Evolutionary conservation across 2,888 invertebrate species (phyloP), one percentile per base, ranked within the genome.

Genomic region (Tridacna crocea): DNA sequence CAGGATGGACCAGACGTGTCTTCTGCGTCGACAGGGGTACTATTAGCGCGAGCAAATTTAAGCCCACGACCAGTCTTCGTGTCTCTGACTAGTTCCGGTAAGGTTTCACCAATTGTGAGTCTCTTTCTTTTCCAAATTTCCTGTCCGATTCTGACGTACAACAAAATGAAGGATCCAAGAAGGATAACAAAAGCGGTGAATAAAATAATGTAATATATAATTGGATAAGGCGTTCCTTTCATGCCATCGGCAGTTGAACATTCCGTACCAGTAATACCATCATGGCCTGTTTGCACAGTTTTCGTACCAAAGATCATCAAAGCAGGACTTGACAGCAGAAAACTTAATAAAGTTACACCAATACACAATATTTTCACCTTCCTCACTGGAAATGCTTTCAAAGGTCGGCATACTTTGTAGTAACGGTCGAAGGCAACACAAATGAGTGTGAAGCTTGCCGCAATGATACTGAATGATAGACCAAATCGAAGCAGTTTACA

Each of bases 401-500:
- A 70, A 19, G 91, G 92, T 66, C 87, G 86, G 78, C 90, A 91
- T 15, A 91, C 84, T 84, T 91, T 91, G 77, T 90, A 88, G 77
- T 91, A 91, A 60, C 91, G 84, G 76, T 90, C 91, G 73, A 89
- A 91, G 0, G 91, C 90, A 12, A 91, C 90, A 75, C 91, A 91
- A 15, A 91, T 88, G 8, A 92, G 80, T 6, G 88, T 90, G 72
- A 91, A 87, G 72, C 90, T 88, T 26, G 90, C 89, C 19, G 89
- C 86, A 22, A 90, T 90, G 4, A 91, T 88, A 0, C 89, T 87
- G 74, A 88, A 88, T 0, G 90, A 90, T 58, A 90, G 82, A 47
- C 89, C 81, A 80, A 89, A 91, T 48, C 91, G 79, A n/a, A 89
- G 80, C 24, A 92, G 74, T 77, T 90, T 91, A 63, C 91, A 92